Conservation (phyloP, 2,888 invertebrate species). For the Nowickia ferox region DNA sequence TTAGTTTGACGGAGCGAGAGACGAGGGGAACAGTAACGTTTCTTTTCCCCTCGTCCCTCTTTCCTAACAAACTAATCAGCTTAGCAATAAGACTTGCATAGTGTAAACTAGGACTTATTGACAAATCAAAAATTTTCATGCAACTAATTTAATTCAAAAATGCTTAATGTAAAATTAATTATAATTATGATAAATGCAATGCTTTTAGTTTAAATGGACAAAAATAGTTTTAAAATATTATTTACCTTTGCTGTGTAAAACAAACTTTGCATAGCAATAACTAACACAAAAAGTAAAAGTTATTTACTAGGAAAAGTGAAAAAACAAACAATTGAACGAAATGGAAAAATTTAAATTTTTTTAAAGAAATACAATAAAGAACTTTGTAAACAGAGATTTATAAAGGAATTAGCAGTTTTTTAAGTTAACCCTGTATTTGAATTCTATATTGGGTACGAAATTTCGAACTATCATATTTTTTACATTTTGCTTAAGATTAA, state of each 20-base stretch:
- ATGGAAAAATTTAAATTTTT: constrained; percentile 8
- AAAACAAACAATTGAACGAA: constrained; percentile 13
- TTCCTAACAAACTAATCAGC: too few species aligned
- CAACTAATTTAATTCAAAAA: too few species aligned
- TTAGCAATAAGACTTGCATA: too few species aligned
- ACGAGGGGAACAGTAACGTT: too few species aligned
- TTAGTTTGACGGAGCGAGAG: too few species aligned
- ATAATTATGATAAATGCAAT: constrained; percentile 13
- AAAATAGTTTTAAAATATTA: constrained; percentile 23
- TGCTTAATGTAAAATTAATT: not conserved
- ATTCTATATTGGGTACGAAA: too few species aligned
- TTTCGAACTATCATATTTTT: too few species aligned
- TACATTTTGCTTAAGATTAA: too few species aligned
- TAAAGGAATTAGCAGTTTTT: constrained; percentile 33
- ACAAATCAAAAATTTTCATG: not conserved
- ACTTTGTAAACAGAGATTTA: not conserved
- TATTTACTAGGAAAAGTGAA: constrained; percentile 41
- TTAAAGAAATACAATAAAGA: constrained; percentile 11
- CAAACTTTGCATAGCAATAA: constrained; percentile 51
- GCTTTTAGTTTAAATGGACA: not conserved
- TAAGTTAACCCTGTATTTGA: too few species aligned
- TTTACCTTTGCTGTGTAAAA: constrained; percentile 49
- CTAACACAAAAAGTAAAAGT: constrained; percentile 46
- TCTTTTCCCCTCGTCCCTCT: too few species aligned
- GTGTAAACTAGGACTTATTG: too few species aligned